Percentiles rank a stretch among this genome's conserved stretches.
phyloP scores from a whole-genome alignment of 2,888 invertebrate genomes.

The Tinea trinotella region DNA sequence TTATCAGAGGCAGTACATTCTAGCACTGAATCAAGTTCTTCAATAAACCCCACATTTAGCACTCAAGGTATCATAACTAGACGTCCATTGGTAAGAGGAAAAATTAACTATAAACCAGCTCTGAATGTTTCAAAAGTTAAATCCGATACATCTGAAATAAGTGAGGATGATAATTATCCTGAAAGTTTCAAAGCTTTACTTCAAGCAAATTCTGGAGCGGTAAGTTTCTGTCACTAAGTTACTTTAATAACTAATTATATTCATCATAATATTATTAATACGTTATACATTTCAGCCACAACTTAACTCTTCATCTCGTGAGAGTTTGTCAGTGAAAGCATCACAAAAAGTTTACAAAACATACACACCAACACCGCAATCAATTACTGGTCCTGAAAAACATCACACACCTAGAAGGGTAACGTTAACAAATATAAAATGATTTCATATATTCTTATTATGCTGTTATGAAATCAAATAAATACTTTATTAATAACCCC shows the following conservation, averaged over 20 bases:
- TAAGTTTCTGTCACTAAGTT: slow-evolving; percentile 32
- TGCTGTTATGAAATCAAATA: background rate
- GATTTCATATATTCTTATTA: background rate
- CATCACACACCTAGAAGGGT: slow-evolving; percentile 53
- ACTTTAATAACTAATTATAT: background rate
- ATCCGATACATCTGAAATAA: slow-evolving; percentile 58
- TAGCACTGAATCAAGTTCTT: background rate
- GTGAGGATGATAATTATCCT: slow-evolving; percentile 77
- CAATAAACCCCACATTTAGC: background rate
- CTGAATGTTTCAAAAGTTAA: slow-evolving; percentile 32
- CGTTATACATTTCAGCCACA: slow-evolving; percentile 52
- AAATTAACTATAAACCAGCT: slow-evolving; percentile 35
- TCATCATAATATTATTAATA: background rate
- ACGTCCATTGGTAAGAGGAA: slow-evolving; percentile 42
- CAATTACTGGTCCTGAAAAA: slow-evolving; percentile 44
- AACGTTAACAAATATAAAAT: slow-evolving; percentile 28
- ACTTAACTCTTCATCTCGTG: slow-evolving; percentile 52
- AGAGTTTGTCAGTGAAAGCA: slow-evolving; percentile 67
- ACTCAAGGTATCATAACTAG: slow-evolving; percentile 26
- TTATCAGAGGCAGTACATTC: background rate
- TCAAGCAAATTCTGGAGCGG: slow-evolving; percentile 72
- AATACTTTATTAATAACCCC: background rate
- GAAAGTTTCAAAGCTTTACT: slow-evolving; percentile 76
- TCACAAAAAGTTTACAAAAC: slow-evolving; percentile 64
- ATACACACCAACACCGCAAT: slow-evolving; percentile 50